These are phyloP conservation scores for Scaptomyza graminum DNA, from an alignment of 1,140 invertebrate species.

Conservation along the genomic window DNA sequence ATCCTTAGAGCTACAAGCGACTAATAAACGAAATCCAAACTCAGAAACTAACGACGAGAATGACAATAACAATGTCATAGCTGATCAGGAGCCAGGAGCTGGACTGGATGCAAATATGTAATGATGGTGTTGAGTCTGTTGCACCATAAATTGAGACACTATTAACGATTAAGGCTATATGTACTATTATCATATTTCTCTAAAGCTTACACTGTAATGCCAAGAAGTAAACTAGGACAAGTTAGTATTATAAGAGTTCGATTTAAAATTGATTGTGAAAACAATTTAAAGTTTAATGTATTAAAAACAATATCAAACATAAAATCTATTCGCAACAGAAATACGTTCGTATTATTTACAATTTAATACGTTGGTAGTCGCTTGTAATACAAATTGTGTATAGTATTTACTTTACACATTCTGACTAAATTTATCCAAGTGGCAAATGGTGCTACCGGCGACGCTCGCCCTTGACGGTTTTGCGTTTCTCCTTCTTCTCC, in stretches of 20 bases:
- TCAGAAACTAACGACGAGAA: slow-evolving; percentile 28
- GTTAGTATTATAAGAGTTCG: slow-evolving; percentile 44
- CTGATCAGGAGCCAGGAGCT: slow-evolving; percentile 26
- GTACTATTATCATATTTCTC: neutral
- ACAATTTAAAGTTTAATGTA: slow-evolving; percentile 66
- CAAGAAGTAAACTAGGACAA: slow-evolving; percentile 25
- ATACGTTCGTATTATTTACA: slow-evolving; percentile 28
- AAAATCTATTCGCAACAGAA: slow-evolving; percentile 28
- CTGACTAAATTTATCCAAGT: slow-evolving; percentile 19
- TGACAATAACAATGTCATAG: slow-evolving; percentile 29
- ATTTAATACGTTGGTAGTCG: slow-evolving; percentile 11
- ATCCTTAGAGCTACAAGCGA: slow-evolving; percentile 45
- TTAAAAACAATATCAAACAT: slow-evolving; percentile 55
- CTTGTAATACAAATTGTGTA: slow-evolving; percentile 4
- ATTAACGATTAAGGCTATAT: slow-evolving; percentile 2
- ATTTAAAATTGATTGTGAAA: slow-evolving; percentile 46
- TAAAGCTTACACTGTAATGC: slow-evolving; percentile 20
- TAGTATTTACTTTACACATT: slow-evolving; percentile 7
- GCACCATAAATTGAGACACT: slow-evolving; percentile 10
- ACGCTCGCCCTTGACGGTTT: slow-evolving; percentile 93
- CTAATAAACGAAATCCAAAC: slow-evolving; percentile 21
- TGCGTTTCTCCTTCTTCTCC: slow-evolving; percentile 94
- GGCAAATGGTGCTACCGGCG: slow-evolving; percentile 87
- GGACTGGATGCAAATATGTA: slow-evolving; percentile 25
- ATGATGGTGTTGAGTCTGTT: slow-evolving; percentile 30